Evolutionary conservation across 2,797 vertebrate genomes (phyloP), one percentile per base, ranked within the genome.

Genomic region (Ptychobarbus kaznakovi): DNA sequence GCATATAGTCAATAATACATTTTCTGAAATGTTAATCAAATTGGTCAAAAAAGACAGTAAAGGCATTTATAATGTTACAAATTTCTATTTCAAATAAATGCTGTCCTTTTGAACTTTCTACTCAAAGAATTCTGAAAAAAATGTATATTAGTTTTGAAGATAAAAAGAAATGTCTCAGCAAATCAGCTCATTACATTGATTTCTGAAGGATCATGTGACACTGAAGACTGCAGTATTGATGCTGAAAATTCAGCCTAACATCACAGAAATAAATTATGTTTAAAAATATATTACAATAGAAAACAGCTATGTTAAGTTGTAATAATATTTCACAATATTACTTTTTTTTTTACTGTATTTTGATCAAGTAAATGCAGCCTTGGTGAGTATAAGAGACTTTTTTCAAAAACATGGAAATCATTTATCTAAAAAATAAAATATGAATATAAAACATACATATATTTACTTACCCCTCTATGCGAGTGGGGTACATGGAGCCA

Each of bases 401-500:
- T 66, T 35, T 66, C 15, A 66, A 32, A 66, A 66, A 20, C 6
- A 20, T 20, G 53, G 20, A 56, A 22, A 22, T 56, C 0, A 42
- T 42, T 8, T 56, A 22, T 56, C 51, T 9, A 20, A 53, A 7
- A 53, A 53, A 53, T 42, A 42, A 10, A 11, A 10, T 42, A 42
- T 42, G 9, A 42, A 10, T 42, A 42, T 42, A 42, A 42, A 42
- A 42, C 9, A 42, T 42, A 42, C 42, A 42, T 42, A 42, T 42
- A 10, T 11, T 11, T 56, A 44, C 96, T 96, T 91, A 97, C 97
- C 97, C 97, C 89, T 98, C 97, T 49, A 98, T 98, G 72, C 97
- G 95, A 77, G 97, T 98, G 32, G 97, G 97, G 90, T 98, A 98
- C 97, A 98, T 98, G 87, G 97, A 98, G 49, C 97, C 97, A 83